Evolutionary conservation across 2,113 vertebrate genomes (phyloP), one percentile per base, ranked within the genome.

Genomic region (Campylorhamphus procurvoides): DNA sequence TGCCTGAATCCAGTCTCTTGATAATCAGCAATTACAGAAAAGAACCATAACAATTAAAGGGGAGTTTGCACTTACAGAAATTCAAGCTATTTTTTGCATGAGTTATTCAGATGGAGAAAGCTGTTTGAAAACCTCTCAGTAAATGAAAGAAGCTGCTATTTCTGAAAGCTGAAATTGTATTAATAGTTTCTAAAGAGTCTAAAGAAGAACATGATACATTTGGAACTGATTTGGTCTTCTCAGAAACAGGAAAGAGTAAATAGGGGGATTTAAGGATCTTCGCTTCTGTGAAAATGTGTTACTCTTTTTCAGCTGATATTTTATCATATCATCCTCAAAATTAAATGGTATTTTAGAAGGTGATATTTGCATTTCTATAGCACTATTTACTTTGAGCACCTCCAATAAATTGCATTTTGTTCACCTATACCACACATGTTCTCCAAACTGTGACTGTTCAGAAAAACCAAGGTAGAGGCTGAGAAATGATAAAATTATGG

Each of bases 1-100:
- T 90, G 90, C 72, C 71, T 69, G 50, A 79, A 74, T 88, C 33
- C 78, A 93, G 39, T 44, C 83, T 84, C 66, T 94, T 47, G 67
- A 72, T 89, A 93, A 91, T 88, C 72, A 81, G 89, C 78, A 96
- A 91, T 95, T 94, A 96, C 16, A 62, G 91, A 49, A 85, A 92
- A 91, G 29, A 93, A 86, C 63, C 63, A 1, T 66, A 85, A 96
- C 69, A 91, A 94, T 93, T 76, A 96, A 85, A 90, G 79, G 69
- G 81, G 85, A 87, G 63, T 86, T 96, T 83, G 40, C 71, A 53
- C 59, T 96, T 85, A 75, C 1, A 90, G 63, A 92, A 84, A 77
- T 91, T 50, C 22, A 18, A 7, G 39, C 80, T 96, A 91, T 88
- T 96, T 93, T 75, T 59, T 86, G 64, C 42, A 55, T 16, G 62